phyloP scores from a whole-genome alignment of 2,113 vertebrate species.

The Anthoscopus minutus region DNA sequence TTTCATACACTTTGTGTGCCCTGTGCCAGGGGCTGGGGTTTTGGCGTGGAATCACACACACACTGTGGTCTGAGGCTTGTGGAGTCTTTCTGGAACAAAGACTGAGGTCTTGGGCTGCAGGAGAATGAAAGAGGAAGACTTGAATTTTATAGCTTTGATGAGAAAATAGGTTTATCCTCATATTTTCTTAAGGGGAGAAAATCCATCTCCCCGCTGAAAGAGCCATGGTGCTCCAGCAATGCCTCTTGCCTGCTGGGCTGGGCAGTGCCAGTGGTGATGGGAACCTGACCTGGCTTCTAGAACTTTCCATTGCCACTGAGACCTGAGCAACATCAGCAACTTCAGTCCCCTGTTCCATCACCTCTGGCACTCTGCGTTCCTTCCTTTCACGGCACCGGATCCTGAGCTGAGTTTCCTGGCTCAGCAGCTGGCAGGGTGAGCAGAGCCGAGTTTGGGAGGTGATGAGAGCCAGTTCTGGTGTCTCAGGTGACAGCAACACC shows the following conservation, averaged over 20 bases:
- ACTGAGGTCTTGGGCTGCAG: not conserved
- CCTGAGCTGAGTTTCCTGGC: not conserved
- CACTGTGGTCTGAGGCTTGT: not conserved
- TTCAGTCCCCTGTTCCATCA: not conserved
- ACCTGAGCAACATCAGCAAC: not conserved
- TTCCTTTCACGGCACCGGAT: not conserved
- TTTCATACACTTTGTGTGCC: not conserved
- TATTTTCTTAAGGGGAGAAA: not conserved
- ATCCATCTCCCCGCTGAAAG: not conserved
- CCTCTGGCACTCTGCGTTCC: not conserved
- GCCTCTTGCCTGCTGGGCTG: not conserved
- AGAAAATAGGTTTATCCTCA: not conserved
- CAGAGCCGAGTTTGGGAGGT: not conserved
- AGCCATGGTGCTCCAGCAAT: not conserved
- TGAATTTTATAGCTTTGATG: not conserved
- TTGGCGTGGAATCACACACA: not conserved
- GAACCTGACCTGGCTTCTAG: not conserved
- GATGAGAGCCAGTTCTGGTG: not conserved
- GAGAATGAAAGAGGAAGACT: not conserved
- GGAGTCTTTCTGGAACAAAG: not conserved
- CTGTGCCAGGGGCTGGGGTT: not conserved
- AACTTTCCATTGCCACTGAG: not conserved
- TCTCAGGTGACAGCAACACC: not conserved
- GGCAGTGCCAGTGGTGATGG: not conserved
- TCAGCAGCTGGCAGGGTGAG: not conserved